phyloP scores from a whole-genome alignment of 2,888 invertebrate species.

The Euplagia quadripunctaria region DNA sequence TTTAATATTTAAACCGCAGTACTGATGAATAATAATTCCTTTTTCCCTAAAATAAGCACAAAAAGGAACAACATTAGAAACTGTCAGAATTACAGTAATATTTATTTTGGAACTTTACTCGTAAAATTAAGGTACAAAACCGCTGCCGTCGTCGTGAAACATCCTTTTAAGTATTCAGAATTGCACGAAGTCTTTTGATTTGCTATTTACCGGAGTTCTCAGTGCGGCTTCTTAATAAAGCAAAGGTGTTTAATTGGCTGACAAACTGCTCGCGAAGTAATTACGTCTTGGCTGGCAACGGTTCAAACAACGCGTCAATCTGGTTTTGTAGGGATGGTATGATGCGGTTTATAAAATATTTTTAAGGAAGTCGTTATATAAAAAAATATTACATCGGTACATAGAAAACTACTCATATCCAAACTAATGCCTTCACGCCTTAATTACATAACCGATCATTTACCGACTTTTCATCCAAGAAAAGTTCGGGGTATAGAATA shows the following conservation, averaged over 20 bases:
- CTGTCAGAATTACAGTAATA: no score
- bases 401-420: background rate
- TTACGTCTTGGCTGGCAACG: slow-evolving; percentile 81
- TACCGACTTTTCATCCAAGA: background rate
- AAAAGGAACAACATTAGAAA: no score
- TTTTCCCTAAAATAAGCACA: no score
- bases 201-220: slow-evolving; percentile 45
- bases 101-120: no score
- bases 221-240: slow-evolving; percentile 85
- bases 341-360: background rate
- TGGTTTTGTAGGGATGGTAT: slow-evolving; percentile 63
- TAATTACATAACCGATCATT: background rate
- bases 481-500: no score
- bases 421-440: background rate
- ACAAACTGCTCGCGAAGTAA: slow-evolving; percentile 86
- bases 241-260: slow-evolving; percentile 88
- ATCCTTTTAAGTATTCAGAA: slow-evolving; percentile 53
- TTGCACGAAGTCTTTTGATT: slow-evolving; percentile 64
- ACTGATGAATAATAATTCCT: no score
- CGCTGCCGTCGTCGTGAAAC: slow-evolving; percentile 37
- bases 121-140: slow-evolving; percentile 36
- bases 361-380: background rate
- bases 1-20: no score
- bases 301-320: slow-evolving; percentile 83
- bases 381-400: background rate